A percentile compares a stretch with the other conserved stretches of the same genome.
phyloP scores from a whole-genome alignment of 1,140 invertebrate genomes.

The Centruroides vittatus region DNA sequence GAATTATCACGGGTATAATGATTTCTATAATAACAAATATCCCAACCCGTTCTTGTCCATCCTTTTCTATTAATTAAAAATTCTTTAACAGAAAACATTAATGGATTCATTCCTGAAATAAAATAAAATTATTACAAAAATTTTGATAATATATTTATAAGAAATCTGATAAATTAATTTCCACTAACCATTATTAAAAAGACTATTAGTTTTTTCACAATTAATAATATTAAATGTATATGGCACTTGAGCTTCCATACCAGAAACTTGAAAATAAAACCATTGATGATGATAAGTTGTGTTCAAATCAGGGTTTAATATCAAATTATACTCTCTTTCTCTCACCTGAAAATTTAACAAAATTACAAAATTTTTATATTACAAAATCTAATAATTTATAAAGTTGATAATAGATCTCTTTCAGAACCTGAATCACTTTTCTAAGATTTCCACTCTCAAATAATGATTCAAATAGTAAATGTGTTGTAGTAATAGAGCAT shows the following conservation, averaged over 20 bases:
- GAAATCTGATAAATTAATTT: not conserved
- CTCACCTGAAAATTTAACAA: slow-evolving; percentile 38
- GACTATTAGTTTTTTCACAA: slow-evolving; percentile 74
- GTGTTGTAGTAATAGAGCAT: slow-evolving; percentile 18
- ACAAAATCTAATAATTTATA: not conserved
- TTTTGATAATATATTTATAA: not conserved
- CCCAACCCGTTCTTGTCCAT: slow-evolving; percentile 56
- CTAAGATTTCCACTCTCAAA: slow-evolving; percentile 94
- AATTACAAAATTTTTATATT: not conserved
- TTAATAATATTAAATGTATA: slow-evolving; percentile 87
- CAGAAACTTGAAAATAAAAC: slow-evolving; percentile 85
- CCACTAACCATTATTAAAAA: slow-evolving; percentile 62
- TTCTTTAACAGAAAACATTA: slow-evolving; percentile 68
- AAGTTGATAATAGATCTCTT: not conserved
- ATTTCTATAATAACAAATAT: slow-evolving; percentile 65
- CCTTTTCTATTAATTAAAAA: slow-evolving; percentile 45
- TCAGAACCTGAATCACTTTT: slow-evolving; percentile 78
- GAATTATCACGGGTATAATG: slow-evolving; percentile 23
- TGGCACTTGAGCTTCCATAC: slow-evolving; percentile 50
- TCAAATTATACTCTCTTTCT: slow-evolving; percentile 81
- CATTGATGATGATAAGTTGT: slow-evolving; percentile 65
- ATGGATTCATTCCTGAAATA: slow-evolving; percentile 63
- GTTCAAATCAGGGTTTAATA: slow-evolving; percentile 77
- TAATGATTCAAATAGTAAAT: slow-evolving; percentile 77
- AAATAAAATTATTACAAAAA: not conserved